Evolutionary conservation across 2,888 invertebrate genomes (phyloP), one percentile per base, ranked within the genome.

Genomic region (Thereva nobilitata): DNA sequence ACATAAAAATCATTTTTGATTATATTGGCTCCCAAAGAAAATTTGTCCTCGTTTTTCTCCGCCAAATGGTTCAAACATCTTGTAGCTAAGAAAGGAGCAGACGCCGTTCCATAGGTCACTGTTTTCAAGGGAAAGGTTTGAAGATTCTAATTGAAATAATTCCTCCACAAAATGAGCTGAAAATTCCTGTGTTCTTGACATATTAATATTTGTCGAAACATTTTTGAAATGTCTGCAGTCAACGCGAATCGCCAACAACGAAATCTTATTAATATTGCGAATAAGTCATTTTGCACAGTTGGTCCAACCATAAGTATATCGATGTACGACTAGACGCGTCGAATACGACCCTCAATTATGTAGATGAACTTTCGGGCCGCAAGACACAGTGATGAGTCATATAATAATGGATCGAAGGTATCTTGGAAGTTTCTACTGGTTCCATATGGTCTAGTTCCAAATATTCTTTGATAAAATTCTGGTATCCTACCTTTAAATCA

Each of bases 201-300:
- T 23, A 23, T 2, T 2, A 23, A 23, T 23, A 23, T 23, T 23
- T 23, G 23, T 23, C 23, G 23, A 42, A 59, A 70, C 69, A 70
- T 67, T 35, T 70, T 71, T 52, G 64, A 64, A 4, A 71, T 70
- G 41, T 71, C 71, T 37, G 68, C 68, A 6, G 73, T 74, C 7
- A 80, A 70, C 3, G 67, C 68, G 44, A 63, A 63, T 34, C 10
- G 40, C 47, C 64, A 56, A 4, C 41, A n/a, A 34, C 70, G 49
- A 54, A 61, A 68, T 5, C 68, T 23, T n/a, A 69, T 7, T n/a
- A 68, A 7, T 1, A 67, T 42, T 5, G 57, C 50, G 7, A 64
- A 59, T 7, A 68, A 49, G 52, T 68, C 55, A 7, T 41, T 4
- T 47, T 71, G 71, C 4, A 71, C 12, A 8, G 45, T 53, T 8